Base-by-base conservation (phyloP, 2,113 vertebrate species). In the Tetrax tetrax region DNA sequence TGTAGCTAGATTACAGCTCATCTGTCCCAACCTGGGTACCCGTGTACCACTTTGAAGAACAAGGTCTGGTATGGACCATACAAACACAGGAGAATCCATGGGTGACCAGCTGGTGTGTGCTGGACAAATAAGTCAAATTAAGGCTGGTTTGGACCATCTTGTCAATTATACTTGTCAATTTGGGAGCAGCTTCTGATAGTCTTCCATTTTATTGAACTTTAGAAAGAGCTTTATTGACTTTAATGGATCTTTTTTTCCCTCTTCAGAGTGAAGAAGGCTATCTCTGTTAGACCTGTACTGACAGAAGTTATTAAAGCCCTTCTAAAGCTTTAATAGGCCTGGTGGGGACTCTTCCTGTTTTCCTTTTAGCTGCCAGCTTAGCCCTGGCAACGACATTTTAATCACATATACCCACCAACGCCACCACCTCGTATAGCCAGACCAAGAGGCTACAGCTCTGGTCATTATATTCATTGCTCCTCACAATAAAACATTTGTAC, bases 401-500 rank as follows among this genome's bases (percentile, higher is more conserved):
- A 93, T 95, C 94, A 70, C 92, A 51, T 13, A 19, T 84, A 87
- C 77, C 95, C 94, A 95, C 76, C 79, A 91, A 70, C 0, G 3
- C 87, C 86, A 96, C 90, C 74, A 78, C 93, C 87, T 91, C 90
- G 89, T 78, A 95, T 89, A 95, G 84, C 77, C 83, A 96, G 92
- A 94, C 83, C 80, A 87, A 60, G 83, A 94, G 88, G 65, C 92
- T 91, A 25, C 79, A 93, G 86, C 74, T 82, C 76, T 82, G 78
- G 50, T 83, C 92, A 87, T 95, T 95, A 71, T 85, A 74, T 45
- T 50, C 88, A 20, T 47, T 68, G 74, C 86, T 89, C 92, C 70
- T 96, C 89, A 96, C 82, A 94, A 93, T 68, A 84, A 92, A 95
- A 69, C 74, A 69, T 70, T 97, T 97, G 95, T 93, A 41, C 87